phyloP scores from a whole-genome alignment of 2,113 vertebrate species.

The Tamias sibiricus region DNA sequence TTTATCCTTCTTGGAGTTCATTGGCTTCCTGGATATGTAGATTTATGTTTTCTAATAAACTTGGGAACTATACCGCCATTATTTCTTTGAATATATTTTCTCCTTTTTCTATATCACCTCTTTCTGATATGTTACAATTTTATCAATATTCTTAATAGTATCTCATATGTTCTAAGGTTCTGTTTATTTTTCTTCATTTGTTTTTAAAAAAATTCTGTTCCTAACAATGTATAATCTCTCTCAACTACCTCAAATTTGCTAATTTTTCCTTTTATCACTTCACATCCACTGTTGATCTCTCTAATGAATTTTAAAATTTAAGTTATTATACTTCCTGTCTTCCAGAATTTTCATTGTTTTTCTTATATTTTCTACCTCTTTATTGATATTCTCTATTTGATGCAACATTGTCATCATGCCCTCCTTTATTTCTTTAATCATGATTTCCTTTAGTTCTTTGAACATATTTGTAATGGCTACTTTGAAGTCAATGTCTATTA shows the following conservation, averaged over 20 bases:
- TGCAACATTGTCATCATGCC: not conserved
- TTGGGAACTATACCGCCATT: not conserved
- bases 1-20: not conserved
- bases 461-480: not conserved
- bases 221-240: not conserved
- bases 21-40: not conserved
- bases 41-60: not conserved
- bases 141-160: not conserved
- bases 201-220: not conserved
- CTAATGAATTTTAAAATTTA: not conserved
- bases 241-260: not conserved
- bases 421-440: not conserved
- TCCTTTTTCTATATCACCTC: not conserved
- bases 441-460: slow-evolving; percentile 1
- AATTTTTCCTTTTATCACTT: not conserved
- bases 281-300: not conserved
- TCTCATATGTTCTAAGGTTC: not conserved
- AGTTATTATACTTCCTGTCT: not conserved
- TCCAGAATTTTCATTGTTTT: not conserved
- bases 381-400: not conserved
- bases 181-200: not conserved
- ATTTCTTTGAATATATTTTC: not conserved
- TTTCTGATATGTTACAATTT: not conserved
- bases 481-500: slow-evolving; percentile 47
- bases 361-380: not conserved